These are phyloP conservation scores for Galaxea fascicularis DNA, from an alignment of 92 coral and sea anemone genomes.

Conservation along the genomic window DNA sequence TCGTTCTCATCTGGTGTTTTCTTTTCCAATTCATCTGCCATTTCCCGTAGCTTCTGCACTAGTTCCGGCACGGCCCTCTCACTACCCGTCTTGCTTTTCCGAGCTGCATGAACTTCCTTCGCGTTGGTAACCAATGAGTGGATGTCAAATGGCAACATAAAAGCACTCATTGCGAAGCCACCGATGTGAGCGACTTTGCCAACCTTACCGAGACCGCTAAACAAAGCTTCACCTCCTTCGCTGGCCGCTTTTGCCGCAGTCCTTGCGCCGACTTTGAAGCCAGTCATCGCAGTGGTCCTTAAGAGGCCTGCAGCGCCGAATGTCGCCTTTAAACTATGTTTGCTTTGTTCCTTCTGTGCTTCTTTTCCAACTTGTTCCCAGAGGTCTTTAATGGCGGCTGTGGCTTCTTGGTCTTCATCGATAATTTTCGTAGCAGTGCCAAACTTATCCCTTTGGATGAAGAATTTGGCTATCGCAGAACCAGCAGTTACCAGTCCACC, in stretches of 20 bases:
- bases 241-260: not conserved
- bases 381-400: conserved; percentile 1
- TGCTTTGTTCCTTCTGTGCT: not conserved
- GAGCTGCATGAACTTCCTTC: conserved; percentile 11
- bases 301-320: not conserved
- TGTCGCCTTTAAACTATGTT: not conserved
- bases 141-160: conserved; percentile 5
- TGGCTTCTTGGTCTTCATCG: conserved; percentile 26
- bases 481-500: conserved; percentile 49
- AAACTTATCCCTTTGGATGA: conserved; percentile 4
- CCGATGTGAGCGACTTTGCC: conserved; percentile 23
- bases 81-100: not conserved
- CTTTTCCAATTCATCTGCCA: conserved; percentile 11
- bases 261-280: not conserved
- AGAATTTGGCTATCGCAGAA: not conserved
- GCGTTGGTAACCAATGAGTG: conserved; percentile 1
- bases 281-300: not conserved
- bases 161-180: conserved; percentile 17
- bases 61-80: not conserved
- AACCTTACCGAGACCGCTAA: conserved; percentile 4
- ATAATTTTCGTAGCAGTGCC: conserved; percentile 11
- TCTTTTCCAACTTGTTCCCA: not conserved
- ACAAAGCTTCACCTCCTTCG: conserved; percentile 22
- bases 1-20: not conserved
- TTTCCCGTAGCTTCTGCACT: conserved; percentile 14